phyloP scores from a whole-genome alignment of 2,888 invertebrate genomes.

The Brachypalpus laphriformis region DNA sequence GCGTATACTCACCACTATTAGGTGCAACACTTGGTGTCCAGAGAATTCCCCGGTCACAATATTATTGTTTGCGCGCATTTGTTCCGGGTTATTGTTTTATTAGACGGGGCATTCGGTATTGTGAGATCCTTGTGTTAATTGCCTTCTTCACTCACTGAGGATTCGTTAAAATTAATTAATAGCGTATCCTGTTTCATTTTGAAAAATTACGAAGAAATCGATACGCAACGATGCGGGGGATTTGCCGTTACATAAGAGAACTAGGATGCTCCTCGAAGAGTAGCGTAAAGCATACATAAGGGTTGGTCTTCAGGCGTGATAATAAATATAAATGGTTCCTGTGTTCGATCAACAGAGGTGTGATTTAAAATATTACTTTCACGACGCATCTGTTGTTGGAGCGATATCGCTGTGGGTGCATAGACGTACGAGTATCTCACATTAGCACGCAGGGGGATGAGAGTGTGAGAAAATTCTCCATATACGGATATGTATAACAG shows the following conservation, averaged over 20 bases:
- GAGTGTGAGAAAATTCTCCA: conserved; percentile 49
- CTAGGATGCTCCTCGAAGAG: conserved; percentile 8
- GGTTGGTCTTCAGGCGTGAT: conserved; percentile 35
- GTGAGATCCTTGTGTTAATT: conserved; percentile 33
- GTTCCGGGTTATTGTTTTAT: background rate
- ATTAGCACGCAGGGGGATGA: background rate
- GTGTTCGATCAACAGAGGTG: conserved; percentile 58
- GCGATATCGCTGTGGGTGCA: background rate
- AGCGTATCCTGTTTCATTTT: conserved; percentile 49
- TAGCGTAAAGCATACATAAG: conserved; percentile 10
- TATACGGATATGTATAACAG: conserved; percentile 18
- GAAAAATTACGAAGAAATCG: conserved; percentile 11
- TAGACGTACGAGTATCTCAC: background rate
- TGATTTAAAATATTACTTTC: conserved; percentile 58
- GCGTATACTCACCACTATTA: conserved; percentile 3
- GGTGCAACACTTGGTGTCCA: conserved; percentile 14
- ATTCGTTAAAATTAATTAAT: conserved; percentile 64
- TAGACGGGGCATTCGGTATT: background rate
- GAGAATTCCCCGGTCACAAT: conserved; percentile 15
- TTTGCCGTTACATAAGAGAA: background rate
- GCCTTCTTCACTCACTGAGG: conserved; percentile 20
- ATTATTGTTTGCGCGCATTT: conserved; percentile 13
- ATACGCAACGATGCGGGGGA: conserved; percentile 5
- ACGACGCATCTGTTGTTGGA: conserved; percentile 48
- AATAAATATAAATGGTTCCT: conserved; percentile 57